Evolutionary conservation across 2,888 invertebrate genomes (phyloP).

Genomic region (Morinoia aosen): DNA sequence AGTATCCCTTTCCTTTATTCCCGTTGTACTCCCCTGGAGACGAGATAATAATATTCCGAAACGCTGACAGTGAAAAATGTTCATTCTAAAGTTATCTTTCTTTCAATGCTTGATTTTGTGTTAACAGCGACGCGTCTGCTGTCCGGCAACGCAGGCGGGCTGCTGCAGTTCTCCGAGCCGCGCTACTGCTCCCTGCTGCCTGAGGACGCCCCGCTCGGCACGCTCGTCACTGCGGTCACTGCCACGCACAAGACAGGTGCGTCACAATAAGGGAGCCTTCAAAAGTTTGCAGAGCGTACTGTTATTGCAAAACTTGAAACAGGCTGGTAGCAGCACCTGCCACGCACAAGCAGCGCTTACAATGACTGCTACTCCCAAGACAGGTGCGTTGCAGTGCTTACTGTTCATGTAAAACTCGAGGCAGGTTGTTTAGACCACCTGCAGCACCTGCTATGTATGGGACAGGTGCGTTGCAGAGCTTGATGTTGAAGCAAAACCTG

Average conservation of each 20-base stretch:
- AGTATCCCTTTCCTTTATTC: too few species aligned
- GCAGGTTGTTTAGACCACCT: neutral
- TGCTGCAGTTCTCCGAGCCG: constrained; percentile 62
- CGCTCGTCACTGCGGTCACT: constrained; percentile 55
- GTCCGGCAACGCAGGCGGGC: constrained; percentile 57
- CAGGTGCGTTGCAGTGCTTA: constrained; percentile 53
- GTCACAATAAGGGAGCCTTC: too few species aligned
- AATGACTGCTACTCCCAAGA: constrained; percentile 56
- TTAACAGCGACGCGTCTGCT: constrained; percentile 57
- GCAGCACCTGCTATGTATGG: constrained; percentile 58
- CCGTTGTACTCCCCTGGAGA: too few species aligned
- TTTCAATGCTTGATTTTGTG: too few species aligned
- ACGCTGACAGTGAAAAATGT: too few species aligned
- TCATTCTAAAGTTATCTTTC: too few species aligned
- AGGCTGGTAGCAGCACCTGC: constrained; percentile 43
- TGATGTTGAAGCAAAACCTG: constrained; percentile 47
- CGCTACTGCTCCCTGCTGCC: constrained; percentile 60
- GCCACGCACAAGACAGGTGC: constrained; percentile 62
- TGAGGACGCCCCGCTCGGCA: constrained; percentile 60
- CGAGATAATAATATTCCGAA: too few species aligned
- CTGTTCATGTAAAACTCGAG: neutral
- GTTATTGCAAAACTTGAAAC: neutral
- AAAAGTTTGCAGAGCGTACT: neutral
- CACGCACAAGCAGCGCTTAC: neutral
- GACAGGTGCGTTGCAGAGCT: constrained; percentile 51